Percentiles rank a stretch among this genome's conserved stretches.
Conservation (phyloP, 2,888 invertebrate species). For the Clusia tigrina region DNA sequence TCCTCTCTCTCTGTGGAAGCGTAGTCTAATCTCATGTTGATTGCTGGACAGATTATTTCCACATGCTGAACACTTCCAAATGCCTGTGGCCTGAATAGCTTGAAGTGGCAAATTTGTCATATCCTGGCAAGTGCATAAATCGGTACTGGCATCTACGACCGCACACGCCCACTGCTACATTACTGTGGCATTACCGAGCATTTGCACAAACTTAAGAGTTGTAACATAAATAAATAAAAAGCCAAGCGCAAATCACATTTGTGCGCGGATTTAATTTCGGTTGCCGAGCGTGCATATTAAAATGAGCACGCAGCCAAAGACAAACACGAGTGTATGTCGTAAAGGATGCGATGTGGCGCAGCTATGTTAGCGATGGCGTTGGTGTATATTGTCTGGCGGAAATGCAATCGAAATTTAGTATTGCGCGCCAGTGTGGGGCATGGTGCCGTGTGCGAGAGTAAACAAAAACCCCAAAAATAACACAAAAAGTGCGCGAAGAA, state of each 20-base stretch:
- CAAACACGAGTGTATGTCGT: background rate
- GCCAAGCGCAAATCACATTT: conserved; percentile 59
- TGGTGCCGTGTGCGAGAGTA: conserved; percentile 35
- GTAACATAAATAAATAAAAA: conserved; percentile 53
- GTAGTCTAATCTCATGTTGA: too few relatives aligned
- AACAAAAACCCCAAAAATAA: conserved; percentile 41
- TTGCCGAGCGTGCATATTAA: conserved; percentile 56
- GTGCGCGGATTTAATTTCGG: conserved; percentile 61
- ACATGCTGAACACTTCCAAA: too few relatives aligned
- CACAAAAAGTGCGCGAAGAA: conserved; percentile 8
- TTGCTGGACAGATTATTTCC: too few relatives aligned
- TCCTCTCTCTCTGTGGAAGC: too few relatives aligned
- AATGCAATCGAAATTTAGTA: conserved; percentile 53
- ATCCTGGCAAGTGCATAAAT: too few relatives aligned
- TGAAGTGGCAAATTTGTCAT: too few relatives aligned
- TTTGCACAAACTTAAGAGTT: too few relatives aligned
- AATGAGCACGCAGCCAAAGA: conserved; percentile 36
- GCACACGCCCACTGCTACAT: too few relatives aligned
- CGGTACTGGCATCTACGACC: too few relatives aligned
- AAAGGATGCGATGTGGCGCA: conserved; percentile 41
- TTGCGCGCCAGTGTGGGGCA: conserved; percentile 22
- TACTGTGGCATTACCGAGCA: too few relatives aligned
- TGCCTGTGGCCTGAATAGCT: too few relatives aligned
- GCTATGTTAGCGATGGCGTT: conserved; percentile 9
- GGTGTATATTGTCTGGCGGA: conserved; percentile 24